phyloP scores from a whole-genome alignment of 2,797 vertebrate genomes.

The Crocidura indochinensis region DNA sequence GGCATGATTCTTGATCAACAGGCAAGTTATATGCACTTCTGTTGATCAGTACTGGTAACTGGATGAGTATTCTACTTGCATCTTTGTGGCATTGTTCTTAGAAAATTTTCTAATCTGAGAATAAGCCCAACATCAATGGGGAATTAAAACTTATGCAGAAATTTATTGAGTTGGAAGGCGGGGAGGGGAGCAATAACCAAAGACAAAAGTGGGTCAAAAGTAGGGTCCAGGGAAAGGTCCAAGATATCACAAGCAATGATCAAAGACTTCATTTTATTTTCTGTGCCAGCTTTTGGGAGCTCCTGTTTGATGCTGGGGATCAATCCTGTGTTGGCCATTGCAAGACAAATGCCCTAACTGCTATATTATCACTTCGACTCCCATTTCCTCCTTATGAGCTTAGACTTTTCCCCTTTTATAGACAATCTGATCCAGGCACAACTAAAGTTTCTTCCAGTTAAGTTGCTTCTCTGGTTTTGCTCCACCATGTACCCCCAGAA shows the following conservation, averaged over 20 bases:
- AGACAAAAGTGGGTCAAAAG: no score
- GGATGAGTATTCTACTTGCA: not conserved
- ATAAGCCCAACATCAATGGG: not conserved
- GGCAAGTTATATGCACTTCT: accelerated
- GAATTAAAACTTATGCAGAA: no score
- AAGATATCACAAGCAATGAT: not conserved
- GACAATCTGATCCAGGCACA: not conserved
- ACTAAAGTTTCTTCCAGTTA: not conserved
- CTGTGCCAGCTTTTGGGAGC: no score
- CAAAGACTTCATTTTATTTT: not conserved
- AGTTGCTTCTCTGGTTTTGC: no score
- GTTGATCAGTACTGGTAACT: not conserved
- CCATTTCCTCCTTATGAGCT: not conserved
- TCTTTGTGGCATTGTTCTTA: not conserved
- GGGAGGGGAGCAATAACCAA: not conserved
- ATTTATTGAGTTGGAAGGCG: no score
- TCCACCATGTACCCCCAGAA: no score
- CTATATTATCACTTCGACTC: not conserved
- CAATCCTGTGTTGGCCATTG: no score
- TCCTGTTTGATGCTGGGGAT: no score
- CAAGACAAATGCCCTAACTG: no score
- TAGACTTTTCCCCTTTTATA: not conserved
- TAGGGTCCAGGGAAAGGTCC: not conserved
- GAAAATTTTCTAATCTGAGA: not conserved
- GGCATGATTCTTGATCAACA: not conserved